These are phyloP conservation scores for Eristalinus sepulchralis DNA, from an alignment of 2,888 invertebrate genomes.

Conservation along the genomic window DNA sequence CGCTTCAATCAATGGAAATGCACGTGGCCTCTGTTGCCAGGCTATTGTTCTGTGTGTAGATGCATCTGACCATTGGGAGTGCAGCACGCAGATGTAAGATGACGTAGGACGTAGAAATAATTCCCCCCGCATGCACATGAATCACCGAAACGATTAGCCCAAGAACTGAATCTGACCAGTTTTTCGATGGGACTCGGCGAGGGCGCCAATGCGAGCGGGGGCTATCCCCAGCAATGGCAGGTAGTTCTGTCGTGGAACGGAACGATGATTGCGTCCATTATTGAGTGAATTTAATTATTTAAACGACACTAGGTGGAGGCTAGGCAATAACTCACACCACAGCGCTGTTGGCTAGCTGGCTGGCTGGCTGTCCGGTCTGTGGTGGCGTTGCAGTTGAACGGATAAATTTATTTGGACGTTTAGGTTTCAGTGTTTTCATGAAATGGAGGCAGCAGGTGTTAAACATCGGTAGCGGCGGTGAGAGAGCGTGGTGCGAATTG, in stretches of 20 bases:
- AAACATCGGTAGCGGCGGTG: not conserved
- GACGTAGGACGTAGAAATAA: not conserved
- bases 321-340: conserved; percentile 55
- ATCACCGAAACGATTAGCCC: not conserved
- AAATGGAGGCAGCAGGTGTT: conserved; percentile 51
- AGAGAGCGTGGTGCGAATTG: conserved; percentile 23
- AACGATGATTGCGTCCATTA: conserved; percentile 21
- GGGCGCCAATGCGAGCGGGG: not conserved
- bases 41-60: conserved; percentile 19
- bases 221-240: not conserved
- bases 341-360: not conserved
- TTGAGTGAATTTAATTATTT: conserved; percentile 57
- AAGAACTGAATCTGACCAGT: not conserved
- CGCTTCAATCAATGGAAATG: conserved; percentile 58
- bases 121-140: not conserved
- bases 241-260: not conserved
- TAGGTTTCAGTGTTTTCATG: conserved; percentile 9
- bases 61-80: conserved; percentile 23
- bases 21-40: conserved; percentile 25
- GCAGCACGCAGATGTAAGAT: not conserved
- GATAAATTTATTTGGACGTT: conserved; percentile 63
- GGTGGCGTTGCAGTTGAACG: conserved; percentile 26
- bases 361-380: conserved; percentile 2
- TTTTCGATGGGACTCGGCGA: not conserved
- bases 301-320: conserved; percentile 33